A percentile compares a stretch with the other conserved stretches of the same genome.
These are phyloP conservation scores for Ecdyonurus torrentis DNA, from an alignment of 2,888 invertebrate species.

Conservation along the genomic window DNA sequence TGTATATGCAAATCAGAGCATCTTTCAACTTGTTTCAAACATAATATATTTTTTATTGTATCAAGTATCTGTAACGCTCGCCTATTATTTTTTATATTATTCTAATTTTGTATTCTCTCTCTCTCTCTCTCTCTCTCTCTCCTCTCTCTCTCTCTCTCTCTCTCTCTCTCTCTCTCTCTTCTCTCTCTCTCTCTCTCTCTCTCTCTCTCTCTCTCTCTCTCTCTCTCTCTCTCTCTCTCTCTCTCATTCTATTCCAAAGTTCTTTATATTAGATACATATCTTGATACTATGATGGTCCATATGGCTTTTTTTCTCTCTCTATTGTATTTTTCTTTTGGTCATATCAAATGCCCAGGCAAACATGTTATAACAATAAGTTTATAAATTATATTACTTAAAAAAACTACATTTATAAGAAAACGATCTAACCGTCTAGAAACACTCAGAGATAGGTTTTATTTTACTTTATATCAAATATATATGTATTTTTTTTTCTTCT, in stretches of 20 bases:
- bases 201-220: too few relatives aligned
- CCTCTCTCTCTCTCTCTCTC: too few relatives aligned
- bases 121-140: too few relatives aligned
- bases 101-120: background rate
- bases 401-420: background rate
- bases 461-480: background rate
- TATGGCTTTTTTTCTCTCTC: background rate
- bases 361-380: background rate
- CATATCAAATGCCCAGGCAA: background rate
- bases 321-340: background rate
- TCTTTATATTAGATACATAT: background rate
- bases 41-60: background rate
- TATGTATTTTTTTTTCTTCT: background rate
- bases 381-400: background rate
- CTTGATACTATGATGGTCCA: background rate
- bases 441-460: background rate
- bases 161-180: too few relatives aligned
- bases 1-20: background rate
- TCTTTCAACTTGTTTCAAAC: background rate
- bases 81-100: background rate
- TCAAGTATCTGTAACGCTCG: slow-evolving; percentile 2
- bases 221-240: too few relatives aligned
- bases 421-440: background rate
- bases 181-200: too few relatives aligned
- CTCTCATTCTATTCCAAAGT: too few relatives aligned